Evolutionary conservation across 2,888 invertebrate genomes (phyloP).

Genomic region (Agrochola litura): DNA sequence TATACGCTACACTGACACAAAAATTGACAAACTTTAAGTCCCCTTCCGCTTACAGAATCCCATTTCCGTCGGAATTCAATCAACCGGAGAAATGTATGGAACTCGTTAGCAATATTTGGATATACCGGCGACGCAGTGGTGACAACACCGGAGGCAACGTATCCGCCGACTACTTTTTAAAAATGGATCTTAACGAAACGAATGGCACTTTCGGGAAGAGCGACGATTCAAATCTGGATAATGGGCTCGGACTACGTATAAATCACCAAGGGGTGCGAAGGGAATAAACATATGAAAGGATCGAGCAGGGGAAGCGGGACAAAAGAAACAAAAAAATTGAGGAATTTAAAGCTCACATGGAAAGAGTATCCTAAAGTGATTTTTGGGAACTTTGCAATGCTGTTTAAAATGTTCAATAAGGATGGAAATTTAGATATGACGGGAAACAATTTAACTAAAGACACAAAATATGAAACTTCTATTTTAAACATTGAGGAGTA

Average conservation of each 20-base stretch:
- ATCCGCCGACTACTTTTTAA: slow-evolving; percentile 85
- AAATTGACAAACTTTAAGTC: slow-evolving; percentile 80
- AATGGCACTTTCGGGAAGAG: slow-evolving; percentile 82
- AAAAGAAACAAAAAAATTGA: slow-evolving; percentile 77
- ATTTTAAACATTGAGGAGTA: slow-evolving; percentile 21
- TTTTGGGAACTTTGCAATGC: slow-evolving; percentile 43
- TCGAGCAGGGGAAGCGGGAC: slow-evolving; percentile 75
- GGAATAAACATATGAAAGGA: slow-evolving; percentile 74
- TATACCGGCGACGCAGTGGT: slow-evolving; percentile 77
- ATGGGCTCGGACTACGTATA: slow-evolving; percentile 79
- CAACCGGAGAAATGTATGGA: slow-evolving; percentile 81
- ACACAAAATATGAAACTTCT: neutral
- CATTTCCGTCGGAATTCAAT: slow-evolving; percentile 85
- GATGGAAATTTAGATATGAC: neutral
- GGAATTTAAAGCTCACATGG: slow-evolving; percentile 69
- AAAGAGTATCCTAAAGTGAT: slow-evolving; percentile 41
- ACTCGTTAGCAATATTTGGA: slow-evolving; percentile 78
- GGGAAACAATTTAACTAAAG: neutral
- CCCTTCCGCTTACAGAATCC: slow-evolving; percentile 83
- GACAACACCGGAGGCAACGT: slow-evolving; percentile 87
- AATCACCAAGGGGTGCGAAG: slow-evolving; percentile 85
- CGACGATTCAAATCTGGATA: slow-evolving; percentile 77
- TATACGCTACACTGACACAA: slow-evolving; percentile 78
- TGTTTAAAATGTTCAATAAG: slow-evolving; percentile 7
- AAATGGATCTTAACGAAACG: slow-evolving; percentile 85